These are phyloP conservation scores for Stramonita haemastoma DNA, from an alignment of 2,888 invertebrate genomes.

Conservation along the genomic window DNA sequence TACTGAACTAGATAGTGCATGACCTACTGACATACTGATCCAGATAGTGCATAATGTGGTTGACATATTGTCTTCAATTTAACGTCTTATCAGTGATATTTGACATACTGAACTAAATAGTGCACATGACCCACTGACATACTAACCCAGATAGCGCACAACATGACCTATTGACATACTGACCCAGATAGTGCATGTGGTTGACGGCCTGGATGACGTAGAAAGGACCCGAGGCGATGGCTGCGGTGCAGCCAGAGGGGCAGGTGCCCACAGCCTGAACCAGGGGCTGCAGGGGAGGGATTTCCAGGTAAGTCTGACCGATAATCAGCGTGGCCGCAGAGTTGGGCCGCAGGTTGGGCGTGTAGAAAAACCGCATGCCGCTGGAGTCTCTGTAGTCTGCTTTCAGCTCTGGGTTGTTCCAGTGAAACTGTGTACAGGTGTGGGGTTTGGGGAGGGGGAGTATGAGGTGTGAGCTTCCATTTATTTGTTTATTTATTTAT, in stretches of 20 bases:
- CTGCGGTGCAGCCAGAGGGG: constrained; percentile 36
- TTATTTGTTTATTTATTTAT: too few relatives aligned
- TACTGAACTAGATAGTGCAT: too few relatives aligned
- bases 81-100: too few relatives aligned
- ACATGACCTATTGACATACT: too few relatives aligned
- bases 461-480: too few relatives aligned
- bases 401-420: constrained; percentile 50
- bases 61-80: too few relatives aligned
- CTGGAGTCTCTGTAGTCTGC: constrained; percentile 56
- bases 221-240: not conserved
- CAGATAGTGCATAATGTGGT: too few relatives aligned
- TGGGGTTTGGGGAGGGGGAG: too few relatives aligned
- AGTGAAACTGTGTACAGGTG: constrained; percentile 44
- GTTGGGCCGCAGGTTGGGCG: constrained; percentile 38
- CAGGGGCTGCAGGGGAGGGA: constrained; percentile 55
- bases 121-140: too few relatives aligned
- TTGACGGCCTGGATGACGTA: constrained; percentile 30
- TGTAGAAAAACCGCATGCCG: constrained; percentile 59
- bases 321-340: constrained; percentile 52
- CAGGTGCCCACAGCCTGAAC: constrained; percentile 44
- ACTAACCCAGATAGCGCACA: too few relatives aligned
- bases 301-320: constrained; percentile 55
- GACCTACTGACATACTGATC: too few relatives aligned
- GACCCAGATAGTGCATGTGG: constrained; percentile 46
- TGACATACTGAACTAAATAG: too few relatives aligned